Percentiles rank a stretch among this genome's conserved stretches.
These are phyloP conservation scores for Smittia sp. DNA, from an alignment of 2,888 invertebrate species.

Conservation along the genomic window DNA sequence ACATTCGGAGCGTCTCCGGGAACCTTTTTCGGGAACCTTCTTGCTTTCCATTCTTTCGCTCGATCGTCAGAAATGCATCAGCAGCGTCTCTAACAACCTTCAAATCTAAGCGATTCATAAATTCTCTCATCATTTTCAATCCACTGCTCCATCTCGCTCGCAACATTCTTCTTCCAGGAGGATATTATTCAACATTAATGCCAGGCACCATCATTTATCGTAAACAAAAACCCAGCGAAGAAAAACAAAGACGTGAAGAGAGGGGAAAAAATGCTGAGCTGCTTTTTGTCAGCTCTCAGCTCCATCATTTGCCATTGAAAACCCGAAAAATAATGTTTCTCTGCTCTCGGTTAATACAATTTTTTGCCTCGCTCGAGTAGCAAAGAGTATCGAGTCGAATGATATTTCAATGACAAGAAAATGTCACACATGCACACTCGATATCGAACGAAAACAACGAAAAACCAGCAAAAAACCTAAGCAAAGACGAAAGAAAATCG, in stretches of 20 bases:
- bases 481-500: constrained; percentile 25
- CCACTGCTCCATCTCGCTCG: neutral
- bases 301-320: constrained; percentile 22
- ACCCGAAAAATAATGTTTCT: neutral
- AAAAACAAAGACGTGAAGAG: constrained; percentile 1
- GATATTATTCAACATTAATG: constrained; percentile 10
- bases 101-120: neutral
- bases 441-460: neutral
- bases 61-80: no score
- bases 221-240: constrained; percentile 10
- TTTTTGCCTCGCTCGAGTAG: constrained; percentile 3
- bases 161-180: neutral
- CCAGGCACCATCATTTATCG: constrained; percentile 28
- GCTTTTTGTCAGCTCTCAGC: constrained; percentile 18
- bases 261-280: constrained; percentile 16
- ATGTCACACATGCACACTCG: constrained; percentile 36
- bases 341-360: neutral
- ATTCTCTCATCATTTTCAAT: neutral
- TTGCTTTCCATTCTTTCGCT: no score
- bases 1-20: neutral
- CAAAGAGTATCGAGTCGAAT: constrained; percentile 9
- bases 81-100: no score
- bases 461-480: neutral
- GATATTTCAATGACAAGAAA: constrained; percentile 40
- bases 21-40: neutral